Evolutionary conservation across 1,140 invertebrate species (phyloP), one percentile per base, ranked within the genome.

Genomic region (Geopemphigus sp.): DNA sequence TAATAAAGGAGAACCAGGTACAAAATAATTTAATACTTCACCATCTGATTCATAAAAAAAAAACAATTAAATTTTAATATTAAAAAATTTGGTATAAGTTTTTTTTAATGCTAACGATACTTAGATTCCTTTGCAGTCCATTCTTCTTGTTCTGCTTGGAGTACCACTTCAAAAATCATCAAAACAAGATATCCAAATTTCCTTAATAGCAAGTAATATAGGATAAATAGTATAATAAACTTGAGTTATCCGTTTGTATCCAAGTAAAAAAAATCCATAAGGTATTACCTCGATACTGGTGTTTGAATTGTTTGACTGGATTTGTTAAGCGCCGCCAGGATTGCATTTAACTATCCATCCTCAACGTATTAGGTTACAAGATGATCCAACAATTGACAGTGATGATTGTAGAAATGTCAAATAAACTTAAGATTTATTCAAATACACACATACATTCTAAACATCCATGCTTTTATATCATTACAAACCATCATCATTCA

Each of bases 201-300:
- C 39, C 39, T 76, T 59, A 76, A 76, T 61, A 24, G 73, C 56
- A 76, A 59, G 54, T 61, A 76, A 59, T 76, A 61, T 26, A 61
- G 63, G 63, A 66, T 66, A 66, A 66, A 66, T 15, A 72, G 29
- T 57, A 74, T 17, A 56, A 53, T 74, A 74, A 70, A 74, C 73
- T 61, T 76, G 19, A 50, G 45, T 59, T 45, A 61, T 76, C 73
- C 29, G 54, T 61, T 57, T 76, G 73, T 76, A 45, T 76, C 73
- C 73, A 76, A 76, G 66, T 76, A 66, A 66, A 57, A 74, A 76
- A 76, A 76, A 45, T 76, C 73, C 32, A 76, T 59, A 76, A 76
- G 73, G 73, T 76, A 61, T 76, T 76, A 76, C 73, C 73, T 76
- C 29, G 32, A 76, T 59, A 39, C 56, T 76, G 73, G 73, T 59